A percentile compares a stretch with the other conserved stretches of the same genome.
Conservation (phyloP, 2,888 invertebrate genomes). For the Nemurella pictetii region DNA sequence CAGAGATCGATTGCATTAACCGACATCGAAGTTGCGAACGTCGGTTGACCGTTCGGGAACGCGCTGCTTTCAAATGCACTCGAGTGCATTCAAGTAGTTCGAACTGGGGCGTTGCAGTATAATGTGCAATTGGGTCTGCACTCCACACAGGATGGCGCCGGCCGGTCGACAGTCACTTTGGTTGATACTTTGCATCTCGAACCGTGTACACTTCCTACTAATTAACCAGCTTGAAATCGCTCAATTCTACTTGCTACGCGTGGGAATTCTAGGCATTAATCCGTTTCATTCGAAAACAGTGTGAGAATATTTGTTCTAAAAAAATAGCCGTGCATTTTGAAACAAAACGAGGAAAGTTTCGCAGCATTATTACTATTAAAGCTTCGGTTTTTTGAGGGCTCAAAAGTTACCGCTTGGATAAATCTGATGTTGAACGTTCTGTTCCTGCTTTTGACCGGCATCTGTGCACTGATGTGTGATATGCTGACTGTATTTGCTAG, state of each 20-base stretch:
- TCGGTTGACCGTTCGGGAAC: background rate
- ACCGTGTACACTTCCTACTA: background rate
- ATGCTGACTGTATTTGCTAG: slow-evolving; percentile 27
- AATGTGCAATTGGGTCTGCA: background rate
- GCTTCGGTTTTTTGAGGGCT: slow-evolving; percentile 1
- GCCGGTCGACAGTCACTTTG: background rate
- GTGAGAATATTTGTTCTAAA: background rate
- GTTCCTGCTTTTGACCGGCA: slow-evolving; percentile 20
- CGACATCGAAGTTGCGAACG: background rate
- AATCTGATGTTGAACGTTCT: slow-evolving; percentile 6
- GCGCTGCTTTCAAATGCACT: background rate
- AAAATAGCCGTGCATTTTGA: background rate
- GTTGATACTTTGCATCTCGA: too few relatives aligned
- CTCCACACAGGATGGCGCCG: background rate
- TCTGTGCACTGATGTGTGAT: slow-evolving; percentile 22
- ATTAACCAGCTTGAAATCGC: background rate
- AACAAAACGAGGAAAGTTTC: background rate
- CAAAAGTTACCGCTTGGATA: slow-evolving; percentile 8
- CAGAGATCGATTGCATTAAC: background rate
- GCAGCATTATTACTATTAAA: background rate
- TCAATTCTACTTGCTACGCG: background rate
- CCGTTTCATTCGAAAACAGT: background rate
- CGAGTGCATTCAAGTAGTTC: background rate
- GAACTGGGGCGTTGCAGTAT: background rate
- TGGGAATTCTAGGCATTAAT: background rate